Conservation (phyloP, 2,888 invertebrate genomes). For the Clunio marinus region DNA sequence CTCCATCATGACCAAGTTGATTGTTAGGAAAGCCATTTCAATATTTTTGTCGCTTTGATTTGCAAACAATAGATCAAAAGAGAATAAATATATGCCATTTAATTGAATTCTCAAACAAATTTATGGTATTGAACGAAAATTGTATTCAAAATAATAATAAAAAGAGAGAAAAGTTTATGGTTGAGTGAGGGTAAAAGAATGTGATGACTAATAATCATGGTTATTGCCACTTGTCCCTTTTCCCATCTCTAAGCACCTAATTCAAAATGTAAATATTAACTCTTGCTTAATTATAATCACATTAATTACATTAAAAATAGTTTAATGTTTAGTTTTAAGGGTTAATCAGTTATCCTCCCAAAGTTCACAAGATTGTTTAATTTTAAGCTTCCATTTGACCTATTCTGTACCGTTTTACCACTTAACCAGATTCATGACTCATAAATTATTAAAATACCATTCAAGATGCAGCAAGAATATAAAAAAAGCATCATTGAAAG, state of each 20-base stretch:
- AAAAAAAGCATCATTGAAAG: neutral
- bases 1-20: neutral
- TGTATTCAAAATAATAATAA: too few relatives aligned
- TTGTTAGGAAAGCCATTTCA: neutral
- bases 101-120: neutral
- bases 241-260: too few relatives aligned
- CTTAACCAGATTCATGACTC: conserved; percentile 13
- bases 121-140: neutral
- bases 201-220: neutral
- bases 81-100: neutral
- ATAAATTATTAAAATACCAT: conserved; percentile 20
- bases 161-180: too few relatives aligned
- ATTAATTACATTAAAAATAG: too few relatives aligned
- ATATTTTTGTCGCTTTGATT: neutral
- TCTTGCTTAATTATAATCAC: too few relatives aligned
- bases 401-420: neutral
- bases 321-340: too few relatives aligned
- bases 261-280: too few relatives aligned
- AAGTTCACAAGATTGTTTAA: neutral
- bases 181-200: too few relatives aligned
- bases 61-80: neutral
- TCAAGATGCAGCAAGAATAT: neutral
- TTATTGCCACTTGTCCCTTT: too few relatives aligned
- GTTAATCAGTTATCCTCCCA: neutral
- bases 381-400: neutral